Evolutionary conservation across 1,140 invertebrate genomes (phyloP).

Genomic region (Phenacoccus solenopsis): DNA sequence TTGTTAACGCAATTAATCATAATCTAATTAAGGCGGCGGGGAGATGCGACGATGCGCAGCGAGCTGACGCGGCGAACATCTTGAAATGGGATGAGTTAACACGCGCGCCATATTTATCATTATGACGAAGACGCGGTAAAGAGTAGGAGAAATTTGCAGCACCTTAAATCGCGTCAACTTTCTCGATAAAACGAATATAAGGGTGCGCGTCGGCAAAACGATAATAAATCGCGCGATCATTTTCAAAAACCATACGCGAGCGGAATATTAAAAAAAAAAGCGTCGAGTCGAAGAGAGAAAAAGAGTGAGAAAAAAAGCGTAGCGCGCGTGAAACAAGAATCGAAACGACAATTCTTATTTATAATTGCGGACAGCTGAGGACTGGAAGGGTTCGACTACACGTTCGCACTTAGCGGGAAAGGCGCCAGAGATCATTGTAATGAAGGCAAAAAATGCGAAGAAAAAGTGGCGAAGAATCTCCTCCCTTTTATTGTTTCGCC

Average conservation of each 20-base stretch:
- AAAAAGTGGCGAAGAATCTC: background rate
- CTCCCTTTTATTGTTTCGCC: background rate
- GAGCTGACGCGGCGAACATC: background rate
- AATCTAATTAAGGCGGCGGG: background rate
- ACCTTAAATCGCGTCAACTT: too few relatives aligned
- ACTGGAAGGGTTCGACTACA: background rate
- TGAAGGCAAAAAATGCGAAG: constrained; percentile 1
- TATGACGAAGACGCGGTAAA: too few relatives aligned
- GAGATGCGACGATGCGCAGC: background rate
- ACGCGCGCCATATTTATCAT: too few relatives aligned
- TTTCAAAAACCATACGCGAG: background rate
- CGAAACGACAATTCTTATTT: background rate
- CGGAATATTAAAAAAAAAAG: background rate
- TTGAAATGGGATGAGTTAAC: too few relatives aligned
- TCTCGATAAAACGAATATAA: background rate
- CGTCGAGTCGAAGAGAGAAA: background rate
- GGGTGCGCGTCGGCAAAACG: background rate
- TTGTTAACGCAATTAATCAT: background rate
- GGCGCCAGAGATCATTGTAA: background rate
- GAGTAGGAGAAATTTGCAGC: too few relatives aligned
- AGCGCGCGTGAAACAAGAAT: background rate
- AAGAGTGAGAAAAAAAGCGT: background rate
- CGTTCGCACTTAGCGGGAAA: background rate
- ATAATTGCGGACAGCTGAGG: background rate
- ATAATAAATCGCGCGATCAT: constrained; percentile 1